Evolutionary conservation across 2,888 invertebrate species (phyloP).

Genomic region (Cistogaster globosa): DNA sequence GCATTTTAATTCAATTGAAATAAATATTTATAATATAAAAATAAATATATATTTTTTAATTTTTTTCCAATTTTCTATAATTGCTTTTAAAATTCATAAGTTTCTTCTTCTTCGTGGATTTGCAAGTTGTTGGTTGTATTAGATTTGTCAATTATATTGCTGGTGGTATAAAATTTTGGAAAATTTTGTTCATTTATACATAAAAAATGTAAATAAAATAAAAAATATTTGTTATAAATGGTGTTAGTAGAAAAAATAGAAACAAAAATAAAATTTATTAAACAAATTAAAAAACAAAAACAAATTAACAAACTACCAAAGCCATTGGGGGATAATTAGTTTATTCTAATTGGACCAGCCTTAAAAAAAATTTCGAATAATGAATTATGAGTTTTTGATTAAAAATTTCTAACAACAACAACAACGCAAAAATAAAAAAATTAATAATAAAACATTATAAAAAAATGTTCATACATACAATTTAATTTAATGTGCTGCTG

Average conservation of each 20-base stretch:
- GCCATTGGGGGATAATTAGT: background rate
- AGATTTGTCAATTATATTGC: constrained; percentile 61
- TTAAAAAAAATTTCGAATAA: constrained; percentile 4
- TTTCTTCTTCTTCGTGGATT: constrained; percentile 56
- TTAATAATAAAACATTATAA: constrained; percentile 16
- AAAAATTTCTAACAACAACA: constrained; percentile 18
- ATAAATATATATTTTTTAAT: background rate
- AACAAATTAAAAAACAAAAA: background rate
- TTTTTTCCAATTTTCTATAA: constrained; percentile 6
- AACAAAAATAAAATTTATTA: background rate
- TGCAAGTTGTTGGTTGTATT: constrained; percentile 66
- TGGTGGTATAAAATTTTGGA: constrained; percentile 16
- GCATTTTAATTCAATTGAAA: constrained; percentile 23
- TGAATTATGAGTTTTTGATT: constrained; percentile 12
- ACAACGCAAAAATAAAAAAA: constrained; percentile 38
- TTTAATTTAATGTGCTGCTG: constrained; percentile 46
- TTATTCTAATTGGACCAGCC: background rate
- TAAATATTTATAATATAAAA: constrained; percentile 43
- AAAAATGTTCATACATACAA: constrained; percentile 48
- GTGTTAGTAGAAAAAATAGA: constrained; percentile 26
- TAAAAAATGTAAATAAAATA: constrained; percentile 32
- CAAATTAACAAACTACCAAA: constrained; percentile 23
- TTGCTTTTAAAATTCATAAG: constrained; percentile 50
- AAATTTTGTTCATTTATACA: background rate
- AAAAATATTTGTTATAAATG: constrained; percentile 12